Base-by-base conservation (phyloP, 2,888 invertebrate species). In the Himalopsyche anomala region DNA sequence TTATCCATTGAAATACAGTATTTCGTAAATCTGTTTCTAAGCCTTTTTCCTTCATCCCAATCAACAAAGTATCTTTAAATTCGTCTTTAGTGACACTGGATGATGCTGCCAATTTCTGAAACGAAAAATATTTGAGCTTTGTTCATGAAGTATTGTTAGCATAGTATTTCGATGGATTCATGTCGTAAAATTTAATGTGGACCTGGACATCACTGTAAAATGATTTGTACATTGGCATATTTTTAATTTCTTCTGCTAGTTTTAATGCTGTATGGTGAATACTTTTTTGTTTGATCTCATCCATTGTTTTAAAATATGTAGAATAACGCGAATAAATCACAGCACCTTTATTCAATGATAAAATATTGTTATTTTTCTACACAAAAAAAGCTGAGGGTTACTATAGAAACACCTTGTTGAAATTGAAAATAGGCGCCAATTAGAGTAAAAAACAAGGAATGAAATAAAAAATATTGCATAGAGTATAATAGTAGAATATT, bases 21-120 rank as follows among this genome's bases (percentile, higher is more conserved):
- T 98, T 98, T 89, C 96, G 94, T 87, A 98, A 93, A 91, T 97
- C 96, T 5, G 96, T 96, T 90, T 98, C 97, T 89, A 97, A 92
- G 5, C 97, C 97, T 87, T 95, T 95, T 87, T 94, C 94, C 91
- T 95, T 96, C 92, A 98, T 95, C 42, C 96, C 95, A 89, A 95
- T 95, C 89, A 96, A 94, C 87, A 98, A 92, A 0, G 96, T 96
- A 89, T 94, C 95, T 91, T 96, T 96, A 90, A 98, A 97, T 90
- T 97, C 96, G 89, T 96, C 95, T 89, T 95, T 95, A 90, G 95
- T 95, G 54, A 97, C 97, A 89, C 93, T 94, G 80, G 96, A 94
- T 62, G 96, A 95, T 82, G 97, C 96, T 82, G 96, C 96, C 89
- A 97, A 92, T 93, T 95, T 96, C 97, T 97, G 91, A 45, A 87